Percentiles rank a stretch among this genome's conserved stretches.
phyloP scores from a whole-genome alignment of 2,113 vertebrate genomes.

The Mormoops blainvillei region DNA sequence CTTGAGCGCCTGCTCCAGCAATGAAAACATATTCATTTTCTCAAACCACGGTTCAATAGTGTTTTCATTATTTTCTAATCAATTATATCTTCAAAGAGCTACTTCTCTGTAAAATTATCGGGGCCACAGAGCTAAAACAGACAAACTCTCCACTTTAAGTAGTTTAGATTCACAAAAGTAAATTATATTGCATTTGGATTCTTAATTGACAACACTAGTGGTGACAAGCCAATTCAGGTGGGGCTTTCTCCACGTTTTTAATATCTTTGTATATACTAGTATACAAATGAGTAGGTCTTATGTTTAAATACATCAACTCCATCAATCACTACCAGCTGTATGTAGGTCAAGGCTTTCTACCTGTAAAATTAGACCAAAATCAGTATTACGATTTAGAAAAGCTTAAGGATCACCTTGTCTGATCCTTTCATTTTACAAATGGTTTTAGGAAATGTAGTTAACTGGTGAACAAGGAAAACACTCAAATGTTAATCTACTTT shows the following conservation, averaged over 20 bases:
- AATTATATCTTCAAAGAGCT: conserved; percentile 11
- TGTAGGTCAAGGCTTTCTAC: conserved; percentile 61
- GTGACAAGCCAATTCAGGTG: not conserved
- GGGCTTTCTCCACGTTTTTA: not conserved
- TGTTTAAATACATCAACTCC: conserved; percentile 14
- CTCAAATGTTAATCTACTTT: conserved; percentile 57
- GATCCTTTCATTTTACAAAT: conserved; percentile 54
- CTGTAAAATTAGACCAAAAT: conserved; percentile 63
- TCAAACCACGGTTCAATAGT: not conserved
- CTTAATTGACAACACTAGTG: conserved; percentile 31
- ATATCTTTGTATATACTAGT: not conserved
- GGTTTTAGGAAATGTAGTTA: conserved; percentile 62
- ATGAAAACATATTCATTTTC: not conserved
- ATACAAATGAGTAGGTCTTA: conserved; percentile 25
- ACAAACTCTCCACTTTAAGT: not conserved
- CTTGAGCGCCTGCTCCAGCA: not conserved
- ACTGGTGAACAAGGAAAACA: conserved; percentile 63
- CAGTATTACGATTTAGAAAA: conserved; percentile 62
- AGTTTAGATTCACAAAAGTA: conserved; percentile 35
- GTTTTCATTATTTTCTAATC: conserved; percentile 43
- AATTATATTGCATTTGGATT: not conserved
- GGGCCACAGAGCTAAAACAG: not conserved
- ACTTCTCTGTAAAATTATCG: conserved; percentile 42
- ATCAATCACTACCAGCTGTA: conserved; percentile 36
- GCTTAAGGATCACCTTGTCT: conserved; percentile 53